These are phyloP conservation scores for Bembecia ichneumoniformis DNA, from an alignment of 2,888 invertebrate species.

Conservation along the genomic window DNA sequence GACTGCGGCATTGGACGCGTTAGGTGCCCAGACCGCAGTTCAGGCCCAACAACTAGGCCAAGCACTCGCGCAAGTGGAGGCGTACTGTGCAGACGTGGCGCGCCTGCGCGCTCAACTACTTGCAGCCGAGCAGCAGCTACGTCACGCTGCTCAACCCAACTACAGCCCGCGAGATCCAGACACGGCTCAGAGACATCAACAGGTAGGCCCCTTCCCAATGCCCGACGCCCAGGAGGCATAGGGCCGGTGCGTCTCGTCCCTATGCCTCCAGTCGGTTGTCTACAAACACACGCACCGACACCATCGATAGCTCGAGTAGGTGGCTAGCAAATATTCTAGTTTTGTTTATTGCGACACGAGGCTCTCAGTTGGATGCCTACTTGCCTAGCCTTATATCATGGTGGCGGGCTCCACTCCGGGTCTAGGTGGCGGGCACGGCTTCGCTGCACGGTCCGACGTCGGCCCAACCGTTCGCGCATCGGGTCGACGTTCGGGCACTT, in stretches of 20 bases:
- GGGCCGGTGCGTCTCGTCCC: slow-evolving; percentile 2
- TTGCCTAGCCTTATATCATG: slow-evolving; percentile 2
- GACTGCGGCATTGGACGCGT: slow-evolving; percentile 77
- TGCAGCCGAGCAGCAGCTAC: slow-evolving; percentile 89
- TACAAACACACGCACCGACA: slow-evolving; percentile 23
- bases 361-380: slow-evolving; percentile 28
- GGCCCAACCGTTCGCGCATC: slow-evolving; percentile 16
- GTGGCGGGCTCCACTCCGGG: neutral
- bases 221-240: slow-evolving; percentile 13
- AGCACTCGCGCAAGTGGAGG: slow-evolving; percentile 88
- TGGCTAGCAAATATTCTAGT: slow-evolving; percentile 57
- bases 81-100: slow-evolving; percentile 90
- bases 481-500: slow-evolving; percentile 15
- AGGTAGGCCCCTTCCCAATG: slow-evolving; percentile 76
- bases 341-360: slow-evolving; percentile 43
- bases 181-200: slow-evolving; percentile 85
- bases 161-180: slow-evolving; percentile 88
- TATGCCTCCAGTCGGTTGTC: slow-evolving; percentile 3
- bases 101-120: slow-evolving; percentile 86
- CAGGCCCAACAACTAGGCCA: slow-evolving; percentile 79
- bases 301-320: slow-evolving; percentile 25
- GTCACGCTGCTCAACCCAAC: slow-evolving; percentile 85
- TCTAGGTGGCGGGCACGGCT: slow-evolving; percentile 15
- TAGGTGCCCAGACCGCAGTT: slow-evolving; percentile 73
- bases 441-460: slow-evolving; percentile 13